phyloP scores from a whole-genome alignment of 1,140 invertebrate genomes.

The Bombus waltoni region DNA sequence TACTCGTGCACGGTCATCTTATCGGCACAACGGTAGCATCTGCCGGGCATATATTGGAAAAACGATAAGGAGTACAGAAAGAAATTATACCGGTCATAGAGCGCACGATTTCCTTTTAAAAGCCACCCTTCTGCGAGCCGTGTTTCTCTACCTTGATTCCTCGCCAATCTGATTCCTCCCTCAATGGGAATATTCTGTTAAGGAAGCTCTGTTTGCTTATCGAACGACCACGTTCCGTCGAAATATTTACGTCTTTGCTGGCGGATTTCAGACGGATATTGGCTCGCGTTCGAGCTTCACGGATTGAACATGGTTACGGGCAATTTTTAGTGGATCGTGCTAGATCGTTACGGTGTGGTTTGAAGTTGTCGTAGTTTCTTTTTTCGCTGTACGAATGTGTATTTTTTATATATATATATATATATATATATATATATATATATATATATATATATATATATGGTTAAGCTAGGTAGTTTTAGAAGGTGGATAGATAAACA shows the following conservation, averaged over 20 bases:
- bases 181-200: constrained; percentile 15
- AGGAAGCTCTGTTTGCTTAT: constrained; percentile 1
- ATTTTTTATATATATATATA: no score
- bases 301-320: neutral
- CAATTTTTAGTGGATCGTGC: no score
- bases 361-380: no score
- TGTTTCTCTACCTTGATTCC: neutral
- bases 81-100: constrained; percentile 43
- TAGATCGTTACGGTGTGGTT: no score
- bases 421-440: no score
- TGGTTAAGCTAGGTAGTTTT: no score
- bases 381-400: no score
- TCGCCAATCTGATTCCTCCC: constrained; percentile 1
- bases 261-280: neutral
- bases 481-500: no score
- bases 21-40: constrained; percentile 59
- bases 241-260: neutral
- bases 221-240: neutral
- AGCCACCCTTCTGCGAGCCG: neutral
- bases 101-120: constrained; percentile 30
- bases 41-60: constrained; percentile 56
- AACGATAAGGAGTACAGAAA: constrained; percentile 52
- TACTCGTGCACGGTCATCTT: constrained; percentile 48
- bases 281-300: neutral
- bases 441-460: no score